Conservation (phyloP, 2,888 invertebrate genomes). For the Lampropteryx suffumata region DNA sequence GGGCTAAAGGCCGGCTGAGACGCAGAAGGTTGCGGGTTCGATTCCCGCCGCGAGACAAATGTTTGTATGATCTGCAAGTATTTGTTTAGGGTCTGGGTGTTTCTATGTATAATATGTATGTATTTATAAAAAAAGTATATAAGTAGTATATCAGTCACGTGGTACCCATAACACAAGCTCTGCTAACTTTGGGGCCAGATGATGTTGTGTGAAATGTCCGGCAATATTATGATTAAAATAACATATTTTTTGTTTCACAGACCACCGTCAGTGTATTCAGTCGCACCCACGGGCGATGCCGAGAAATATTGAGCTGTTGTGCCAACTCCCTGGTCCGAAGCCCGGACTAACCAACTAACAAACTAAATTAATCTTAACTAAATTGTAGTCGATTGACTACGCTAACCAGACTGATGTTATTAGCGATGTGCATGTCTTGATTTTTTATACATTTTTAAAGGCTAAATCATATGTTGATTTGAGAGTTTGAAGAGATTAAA, state of each 20-base stretch:
- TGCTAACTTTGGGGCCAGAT: too few species aligned
- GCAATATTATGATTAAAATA: background rate
- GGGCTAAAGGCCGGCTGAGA: too few species aligned
- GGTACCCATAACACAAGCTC: too few species aligned
- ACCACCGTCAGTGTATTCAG: slow-evolving; percentile 75
- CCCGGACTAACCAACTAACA: slow-evolving; percentile 36
- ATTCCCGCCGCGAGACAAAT: too few species aligned
- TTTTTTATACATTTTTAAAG: slow-evolving; percentile 24
- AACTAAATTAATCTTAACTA: too few species aligned
- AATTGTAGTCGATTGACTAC: slow-evolving; percentile 27
- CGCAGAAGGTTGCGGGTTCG: too few species aligned
- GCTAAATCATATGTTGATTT: slow-evolving; percentile 16
- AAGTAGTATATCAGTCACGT: too few species aligned
- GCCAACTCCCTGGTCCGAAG: slow-evolving; percentile 52
- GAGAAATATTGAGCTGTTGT: slow-evolving; percentile 74
- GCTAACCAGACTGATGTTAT: slow-evolving; percentile 31
- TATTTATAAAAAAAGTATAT: too few species aligned
- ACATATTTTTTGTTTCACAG: slow-evolving; percentile 44
- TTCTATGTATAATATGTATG: too few species aligned
- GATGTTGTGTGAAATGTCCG: too few species aligned
- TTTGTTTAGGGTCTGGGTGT: too few species aligned
- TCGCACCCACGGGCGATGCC: slow-evolving; percentile 65
- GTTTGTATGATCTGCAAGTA: too few species aligned
- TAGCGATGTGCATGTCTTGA: slow-evolving; percentile 25
- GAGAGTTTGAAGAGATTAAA: slow-evolving; percentile 8